Evolutionary conservation across 2,113 vertebrate genomes (phyloP), one percentile per base, ranked within the genome.

Genomic region (Menidia beryllina): DNA sequence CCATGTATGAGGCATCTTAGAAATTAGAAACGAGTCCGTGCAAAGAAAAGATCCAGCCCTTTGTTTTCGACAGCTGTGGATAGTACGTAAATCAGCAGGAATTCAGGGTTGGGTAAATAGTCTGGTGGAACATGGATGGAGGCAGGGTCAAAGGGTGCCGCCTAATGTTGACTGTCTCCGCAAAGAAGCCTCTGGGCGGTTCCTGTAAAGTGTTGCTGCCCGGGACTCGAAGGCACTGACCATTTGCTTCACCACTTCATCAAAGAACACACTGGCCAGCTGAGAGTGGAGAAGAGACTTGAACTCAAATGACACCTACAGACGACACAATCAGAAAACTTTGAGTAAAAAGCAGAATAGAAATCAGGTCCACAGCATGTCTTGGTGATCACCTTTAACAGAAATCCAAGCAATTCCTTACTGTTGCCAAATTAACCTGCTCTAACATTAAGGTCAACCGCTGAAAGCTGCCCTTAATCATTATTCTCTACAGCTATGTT

Each of bases 261-360:
- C 79, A 1, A 95, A 94, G 79, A 95, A 95, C 7, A 94, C 5
- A 2, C 69, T 66, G 20, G 91, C 93, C 11, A 95, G 69, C 11
- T 92, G 93, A 70, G 93, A 92, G 86, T 95, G 94, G 36, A 95
- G 82, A 9, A 91, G 56, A 7, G 93, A 95, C 56, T 83, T 94
- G 84, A 95, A 95, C 84, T 95, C 94, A 84, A 95, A 95, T 0
- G 92, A 92, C 38, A 95, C 93, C 94, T 95, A 24, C 1, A 82
- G 43, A 49, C 14, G 8, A 26, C 20, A 75, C n/a, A 11, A 10
- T 24, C 23, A 15, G 27, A 17, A 27, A 27, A 47, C 8, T 4
- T 10, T 2, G 13, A 23, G 13, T 15, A 41, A 45, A 45, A 19
- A 34, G 30, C n/a, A n/a, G n/a, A n/a, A n/a, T n/a, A n/a, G 17